phyloP scores from a whole-genome alignment of 2,888 invertebrate species.

The Ectemnius lituratus region DNA sequence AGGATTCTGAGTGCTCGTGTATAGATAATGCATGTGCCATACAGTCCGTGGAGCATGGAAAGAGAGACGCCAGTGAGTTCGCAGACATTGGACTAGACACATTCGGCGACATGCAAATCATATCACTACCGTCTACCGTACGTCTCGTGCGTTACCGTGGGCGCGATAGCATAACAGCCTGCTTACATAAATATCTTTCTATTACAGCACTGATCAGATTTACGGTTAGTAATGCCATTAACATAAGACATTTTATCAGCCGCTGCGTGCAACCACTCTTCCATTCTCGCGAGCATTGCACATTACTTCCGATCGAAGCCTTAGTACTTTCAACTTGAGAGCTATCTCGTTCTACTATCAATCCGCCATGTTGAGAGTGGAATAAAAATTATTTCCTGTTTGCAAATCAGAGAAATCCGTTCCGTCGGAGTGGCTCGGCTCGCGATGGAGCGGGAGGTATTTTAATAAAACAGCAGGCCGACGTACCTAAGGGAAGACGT shows the following conservation, averaged over 20 bases:
- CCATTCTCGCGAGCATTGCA: constrained; percentile 14
- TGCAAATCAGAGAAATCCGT: too few relatives aligned
- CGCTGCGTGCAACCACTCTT: neutral
- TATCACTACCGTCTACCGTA: constrained; percentile 66
- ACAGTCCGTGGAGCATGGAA: constrained; percentile 43
- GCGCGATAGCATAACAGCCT: constrained; percentile 60
- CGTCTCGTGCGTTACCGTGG: constrained; percentile 44
- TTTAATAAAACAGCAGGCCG: constrained; percentile 47
- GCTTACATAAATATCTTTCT: constrained; percentile 58
- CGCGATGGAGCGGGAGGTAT: constrained; percentile 12
- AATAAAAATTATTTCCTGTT: too few relatives aligned
- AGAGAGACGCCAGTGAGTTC: constrained; percentile 54
- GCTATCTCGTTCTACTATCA: too few relatives aligned
- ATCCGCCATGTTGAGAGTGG: too few relatives aligned
- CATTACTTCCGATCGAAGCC: too few relatives aligned
- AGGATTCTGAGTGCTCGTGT: constrained; percentile 51
- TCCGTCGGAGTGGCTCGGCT: neutral
- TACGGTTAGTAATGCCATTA: constrained; percentile 41
- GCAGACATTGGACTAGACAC: constrained; percentile 58
- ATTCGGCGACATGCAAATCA: constrained; percentile 72
- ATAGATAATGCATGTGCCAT: constrained; percentile 54
- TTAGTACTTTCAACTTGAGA: too few relatives aligned
- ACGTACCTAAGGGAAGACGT: neutral
- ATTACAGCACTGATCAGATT: constrained; percentile 42
- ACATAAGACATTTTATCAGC: constrained; percentile 13